Evolutionary conservation across 1,140 invertebrate genomes (phyloP).

Genomic region (Pogonomyrmex barbatus): DNA sequence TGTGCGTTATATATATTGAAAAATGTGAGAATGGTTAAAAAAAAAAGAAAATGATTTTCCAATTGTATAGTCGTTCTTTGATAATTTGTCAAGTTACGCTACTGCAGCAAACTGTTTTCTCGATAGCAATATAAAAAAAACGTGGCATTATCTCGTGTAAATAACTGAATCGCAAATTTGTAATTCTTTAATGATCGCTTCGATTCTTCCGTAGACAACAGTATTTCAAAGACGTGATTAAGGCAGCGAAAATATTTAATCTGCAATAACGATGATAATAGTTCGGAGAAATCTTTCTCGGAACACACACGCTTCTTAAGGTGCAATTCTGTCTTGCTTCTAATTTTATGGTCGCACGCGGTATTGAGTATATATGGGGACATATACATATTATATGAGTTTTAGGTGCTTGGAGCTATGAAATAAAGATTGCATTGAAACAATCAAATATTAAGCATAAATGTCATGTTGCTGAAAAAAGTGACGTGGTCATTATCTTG

Average conservation of each 20-base stretch:
- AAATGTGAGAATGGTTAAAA: not conserved
- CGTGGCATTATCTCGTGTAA: not conserved
- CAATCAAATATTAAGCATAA: not conserved
- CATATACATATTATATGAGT: slow-evolving; percentile 11
- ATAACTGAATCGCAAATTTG: not conserved
- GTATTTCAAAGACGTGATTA: not conserved
- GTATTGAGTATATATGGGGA: not conserved
- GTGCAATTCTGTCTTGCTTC: not conserved
- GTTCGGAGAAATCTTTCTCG: slow-evolving; percentile 19
- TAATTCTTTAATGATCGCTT: not conserved
- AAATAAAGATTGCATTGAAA: slow-evolving; percentile 42
- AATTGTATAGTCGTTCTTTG: not conserved
- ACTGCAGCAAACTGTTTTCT: not conserved
- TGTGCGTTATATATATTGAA: not conserved
- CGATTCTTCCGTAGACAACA: not conserved
- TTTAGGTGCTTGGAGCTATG: slow-evolving; percentile 19
- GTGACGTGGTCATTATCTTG: too few relatives aligned
- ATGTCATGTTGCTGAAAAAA: not conserved
- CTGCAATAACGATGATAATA: slow-evolving; percentile 9
- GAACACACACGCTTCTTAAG: not conserved
- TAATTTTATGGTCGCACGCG: slow-evolving; percentile 1
- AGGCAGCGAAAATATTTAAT: not conserved
- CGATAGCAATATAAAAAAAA: not conserved
- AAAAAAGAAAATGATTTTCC: not conserved
- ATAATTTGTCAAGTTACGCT: not conserved